Conservation (phyloP, 1,140 invertebrate species). For the Tetramorium simillimum region DNA sequence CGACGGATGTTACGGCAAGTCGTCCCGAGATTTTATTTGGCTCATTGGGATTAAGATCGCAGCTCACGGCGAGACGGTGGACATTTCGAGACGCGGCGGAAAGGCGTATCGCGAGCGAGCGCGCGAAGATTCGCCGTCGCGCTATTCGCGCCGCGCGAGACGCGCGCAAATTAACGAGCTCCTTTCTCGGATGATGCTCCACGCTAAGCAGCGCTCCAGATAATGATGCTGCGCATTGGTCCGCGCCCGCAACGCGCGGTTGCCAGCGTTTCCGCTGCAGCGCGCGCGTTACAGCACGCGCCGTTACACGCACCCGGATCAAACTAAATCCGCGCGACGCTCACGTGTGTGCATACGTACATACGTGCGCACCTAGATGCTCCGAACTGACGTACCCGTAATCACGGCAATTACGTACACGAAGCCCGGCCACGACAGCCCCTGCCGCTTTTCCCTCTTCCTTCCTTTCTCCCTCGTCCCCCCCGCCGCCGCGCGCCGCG, state of each 20-base stretch:
- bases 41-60: not conserved
- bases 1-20: not conserved
- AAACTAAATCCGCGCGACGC: slow-evolving; percentile 62
- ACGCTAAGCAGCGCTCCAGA: slow-evolving; percentile 73
- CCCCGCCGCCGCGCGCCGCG: too few relatives aligned
- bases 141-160: not conserved
- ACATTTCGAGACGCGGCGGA: not conserved
- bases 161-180: slow-evolving; percentile 69
- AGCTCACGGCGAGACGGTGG: too few relatives aligned
- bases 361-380: slow-evolving; percentile 65
- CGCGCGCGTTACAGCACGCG: slow-evolving; percentile 41
- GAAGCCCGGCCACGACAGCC: slow-evolving; percentile 52
- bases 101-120: too few relatives aligned
- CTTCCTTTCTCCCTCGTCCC: not conserved
- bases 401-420: slow-evolving; percentile 74
- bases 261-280: slow-evolving; percentile 64
- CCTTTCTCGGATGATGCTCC: slow-evolving; percentile 67
- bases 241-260: slow-evolving; percentile 68
- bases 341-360: not conserved
- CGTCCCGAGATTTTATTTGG: not conserved
- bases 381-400: slow-evolving; percentile 73
- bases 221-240: slow-evolving; percentile 75
- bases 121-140: slow-evolving; percentile 1
- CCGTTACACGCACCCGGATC: slow-evolving; percentile 72
- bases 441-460: slow-evolving; percentile 8